Evolutionary conservation across 2,113 vertebrate genomes (phyloP), one percentile per base, ranked within the genome.

Genomic region (Silurus asotus): DNA sequence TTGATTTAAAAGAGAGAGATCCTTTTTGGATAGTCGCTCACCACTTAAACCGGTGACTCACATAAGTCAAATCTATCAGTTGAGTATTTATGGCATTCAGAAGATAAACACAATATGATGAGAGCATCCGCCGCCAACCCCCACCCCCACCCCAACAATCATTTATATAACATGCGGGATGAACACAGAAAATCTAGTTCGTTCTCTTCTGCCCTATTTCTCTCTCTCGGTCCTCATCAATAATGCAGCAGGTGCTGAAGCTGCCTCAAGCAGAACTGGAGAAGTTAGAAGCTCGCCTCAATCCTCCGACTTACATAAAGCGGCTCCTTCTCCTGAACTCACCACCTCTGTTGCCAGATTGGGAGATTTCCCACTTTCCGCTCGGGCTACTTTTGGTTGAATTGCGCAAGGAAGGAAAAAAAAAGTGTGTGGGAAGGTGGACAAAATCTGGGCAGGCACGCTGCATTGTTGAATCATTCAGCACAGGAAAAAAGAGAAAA

Each of bases 161-260:
- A 88, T 89, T 89, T 88, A 89, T 89, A 69, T 89, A 89, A 89
- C 88, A 88, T 84, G 59, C 53, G 10, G 76, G 79, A 85, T 84
- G 86, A 88, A 88, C 88, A 84, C 84, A 89, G 81, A 86, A 69
- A 89, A 89, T 88, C 84, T 89, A 89, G 88, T 89, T 86, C 88
- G 88, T 89, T 89, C 88, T 89, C 86, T 89, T 89, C 86, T 89
- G 88, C 82, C 88, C 88, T 88, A 89, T 89, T 89, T 89, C 86
- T 89, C 86, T 89, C 78, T 86, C 69, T 48, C 84, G 74, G 76
- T 75, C 62, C 84, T 89, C 88, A 89, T 89, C 88, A 89, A 89
- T 89, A 89, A 88, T 89, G 86, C 84, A 88, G 88, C 84, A 88
- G 86, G 87, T 84, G 81, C 77, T 78, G 86, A 86, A 82, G 86